Percentiles rank a stretch among this genome's conserved stretches.
phyloP scores from a whole-genome alignment of 1,140 invertebrate genomes.

The Mizuhopecten yessoensis region DNA sequence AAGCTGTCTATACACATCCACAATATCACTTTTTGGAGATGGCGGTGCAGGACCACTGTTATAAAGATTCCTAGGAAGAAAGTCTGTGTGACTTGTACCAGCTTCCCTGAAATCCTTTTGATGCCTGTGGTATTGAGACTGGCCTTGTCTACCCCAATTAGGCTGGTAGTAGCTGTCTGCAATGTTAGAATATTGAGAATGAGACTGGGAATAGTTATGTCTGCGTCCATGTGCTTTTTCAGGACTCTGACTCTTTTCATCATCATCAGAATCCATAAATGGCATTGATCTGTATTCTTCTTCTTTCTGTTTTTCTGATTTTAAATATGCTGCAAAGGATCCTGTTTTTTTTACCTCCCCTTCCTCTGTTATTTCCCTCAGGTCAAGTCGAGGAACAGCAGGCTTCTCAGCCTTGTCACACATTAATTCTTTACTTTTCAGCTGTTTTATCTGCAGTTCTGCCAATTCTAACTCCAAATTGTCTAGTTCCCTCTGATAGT shows the following conservation, averaged over 20 bases:
- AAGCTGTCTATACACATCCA: conserved; percentile 42
- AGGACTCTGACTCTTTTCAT: neutral
- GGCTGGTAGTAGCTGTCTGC: conserved; percentile 2
- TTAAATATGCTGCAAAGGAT: neutral
- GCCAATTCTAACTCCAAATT: neutral
- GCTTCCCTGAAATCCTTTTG: conserved; percentile 7
- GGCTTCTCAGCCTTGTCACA: conserved; percentile 44
- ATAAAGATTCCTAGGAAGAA: conserved; percentile 35
- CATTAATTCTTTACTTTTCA: conserved; percentile 20
- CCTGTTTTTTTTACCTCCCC: neutral
- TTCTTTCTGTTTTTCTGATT: neutral
- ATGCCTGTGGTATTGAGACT: neutral
- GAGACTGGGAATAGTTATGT: neutral
- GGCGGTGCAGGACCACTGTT: conserved; percentile 8
- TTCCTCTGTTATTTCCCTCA: conserved; percentile 52
- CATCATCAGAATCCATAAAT: conserved; percentile 27
- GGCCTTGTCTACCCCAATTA: neutral
- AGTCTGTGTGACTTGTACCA: conserved; percentile 41
- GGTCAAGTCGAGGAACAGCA: conserved; percentile 63
- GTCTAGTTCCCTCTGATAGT: neutral
- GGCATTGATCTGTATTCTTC: conserved; percentile 29
- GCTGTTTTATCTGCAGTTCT: neutral
- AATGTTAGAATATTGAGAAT: neutral
- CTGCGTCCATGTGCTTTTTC: conserved; percentile 6
- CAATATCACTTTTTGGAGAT: conserved; percentile 55